Evolutionary conservation across 2,888 invertebrate genomes (phyloP), one percentile per base, ranked within the genome.

Genomic region (Flabesymbios commensalis): DNA sequence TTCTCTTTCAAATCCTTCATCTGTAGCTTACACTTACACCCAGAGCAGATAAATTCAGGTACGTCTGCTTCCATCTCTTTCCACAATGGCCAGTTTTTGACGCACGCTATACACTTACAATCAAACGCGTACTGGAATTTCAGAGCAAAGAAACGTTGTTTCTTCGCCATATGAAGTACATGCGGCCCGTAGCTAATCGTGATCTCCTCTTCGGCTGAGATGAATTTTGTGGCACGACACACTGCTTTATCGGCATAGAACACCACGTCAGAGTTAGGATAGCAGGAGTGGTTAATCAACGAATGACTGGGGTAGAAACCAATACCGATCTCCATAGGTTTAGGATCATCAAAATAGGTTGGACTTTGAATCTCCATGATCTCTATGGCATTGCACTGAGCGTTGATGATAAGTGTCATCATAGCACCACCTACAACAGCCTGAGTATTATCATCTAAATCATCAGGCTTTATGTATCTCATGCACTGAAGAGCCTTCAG

Each of bases 281-380:
- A 88, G 79, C 96, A 96, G 0, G 93, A 90, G 83, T 96, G 96
- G 81, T 96, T 96, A 88, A 94, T 90, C 84, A 94, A 88, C 72
- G 92, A 91, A 0, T 91, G 88, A 1, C 91, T 89, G 0, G 94
- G 92, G 79, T 90, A 93, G 75, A 94, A 90, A 0, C 90, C 93
- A 1, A 92, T 90, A 1, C 91, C 93, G 57, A 87, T 81, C 70
- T 86, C 84, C 22, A 79, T 79, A 68, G 86, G 85, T 36, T 72
- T 61, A 3, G 78, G 77, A 51, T 69, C 68, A 1, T 78, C 72
- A 19, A 78, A 67, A 42, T 76, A 78, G n/a, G 70, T 65, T 36
- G 71, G 64, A 28, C 73, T 66, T 4, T 71, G 70, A 29, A 84
- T 65, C 64, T 89, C 86, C 60, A 88, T 87, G 43, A 93, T 86